Evolutionary conservation across 2,888 invertebrate species (phyloP).

Genomic region (Dynastes maya): DNA sequence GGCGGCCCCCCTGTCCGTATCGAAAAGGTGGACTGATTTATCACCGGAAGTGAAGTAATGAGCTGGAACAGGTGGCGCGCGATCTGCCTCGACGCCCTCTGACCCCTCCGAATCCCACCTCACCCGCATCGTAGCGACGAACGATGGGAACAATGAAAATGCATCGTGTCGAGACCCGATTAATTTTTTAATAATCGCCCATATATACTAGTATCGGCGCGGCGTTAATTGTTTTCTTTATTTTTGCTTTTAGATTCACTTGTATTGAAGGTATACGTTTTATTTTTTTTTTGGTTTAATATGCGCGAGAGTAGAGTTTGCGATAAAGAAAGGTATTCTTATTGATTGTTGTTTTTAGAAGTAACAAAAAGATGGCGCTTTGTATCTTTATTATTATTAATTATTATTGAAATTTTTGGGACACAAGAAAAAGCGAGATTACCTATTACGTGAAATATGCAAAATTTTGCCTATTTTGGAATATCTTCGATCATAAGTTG

Average conservation of each 20-base stretch:
- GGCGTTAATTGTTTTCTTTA: background rate
- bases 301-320: no score
- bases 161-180: constrained; percentile 12
- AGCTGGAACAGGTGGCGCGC: constrained; percentile 68
- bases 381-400: no score
- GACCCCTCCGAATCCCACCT: background rate
- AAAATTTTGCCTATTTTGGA: no score
- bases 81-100: constrained; percentile 50
- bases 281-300: background rate
- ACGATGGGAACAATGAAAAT: constrained; percentile 50
- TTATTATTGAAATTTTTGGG: no score
- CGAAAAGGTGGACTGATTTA: constrained; percentile 63
- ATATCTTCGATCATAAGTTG: no score
- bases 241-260: background rate
- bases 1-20: constrained; percentile 22
- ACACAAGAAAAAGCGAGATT: no score
- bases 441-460: no score
- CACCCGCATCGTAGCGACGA: background rate
- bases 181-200: constrained; percentile 37
- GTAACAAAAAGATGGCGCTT: no score
- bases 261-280: background rate
- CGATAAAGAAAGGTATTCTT: no score
- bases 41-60: constrained; percentile 69
- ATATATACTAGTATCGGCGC: background rate
- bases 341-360: no score